Evolutionary conservation across 2,888 invertebrate species (phyloP).

Genomic region (Eupithecia vulgata): DNA sequence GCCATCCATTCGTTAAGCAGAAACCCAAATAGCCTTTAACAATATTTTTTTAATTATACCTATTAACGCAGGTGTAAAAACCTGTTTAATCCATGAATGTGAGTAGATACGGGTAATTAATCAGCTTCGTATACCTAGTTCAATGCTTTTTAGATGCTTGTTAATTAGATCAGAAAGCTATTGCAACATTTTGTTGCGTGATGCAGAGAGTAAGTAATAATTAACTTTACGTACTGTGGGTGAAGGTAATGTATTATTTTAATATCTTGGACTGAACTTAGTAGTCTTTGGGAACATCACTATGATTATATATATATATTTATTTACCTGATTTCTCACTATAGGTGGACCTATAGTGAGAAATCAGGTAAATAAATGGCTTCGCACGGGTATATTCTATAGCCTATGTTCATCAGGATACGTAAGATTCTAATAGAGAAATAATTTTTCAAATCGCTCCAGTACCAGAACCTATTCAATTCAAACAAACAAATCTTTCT

Average conservation of each 20-base stretch:
- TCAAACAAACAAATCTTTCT: no score
- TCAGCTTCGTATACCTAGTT: conserved; percentile 40
- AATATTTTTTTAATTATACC: conserved; percentile 27
- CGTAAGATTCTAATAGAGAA: no score
- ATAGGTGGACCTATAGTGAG: no score
- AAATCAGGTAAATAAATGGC: no score
- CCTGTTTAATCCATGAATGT: conserved; percentile 41
- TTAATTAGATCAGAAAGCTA: conserved; percentile 25
- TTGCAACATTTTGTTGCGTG: conserved; percentile 15
- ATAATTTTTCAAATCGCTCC: no score
- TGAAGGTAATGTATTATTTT: not conserved
- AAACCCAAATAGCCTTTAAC: conserved; percentile 20
- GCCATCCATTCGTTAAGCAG: conserved; percentile 19
- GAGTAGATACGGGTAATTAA: conserved; percentile 41
- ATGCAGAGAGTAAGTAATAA: not conserved
- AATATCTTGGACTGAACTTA: not conserved
- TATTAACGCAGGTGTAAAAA: conserved; percentile 41
- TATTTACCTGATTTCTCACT: no score
- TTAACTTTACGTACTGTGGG: not conserved
- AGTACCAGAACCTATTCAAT: no score
- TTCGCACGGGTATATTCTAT: no score
- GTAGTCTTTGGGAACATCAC: not conserved
- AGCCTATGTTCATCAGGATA: no score
- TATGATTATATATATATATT: no score
- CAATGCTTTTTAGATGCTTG: conserved; percentile 30